Evolutionary conservation across 2,113 vertebrate species (phyloP).

Genomic region (Laterallus jamaicensis): DNA sequence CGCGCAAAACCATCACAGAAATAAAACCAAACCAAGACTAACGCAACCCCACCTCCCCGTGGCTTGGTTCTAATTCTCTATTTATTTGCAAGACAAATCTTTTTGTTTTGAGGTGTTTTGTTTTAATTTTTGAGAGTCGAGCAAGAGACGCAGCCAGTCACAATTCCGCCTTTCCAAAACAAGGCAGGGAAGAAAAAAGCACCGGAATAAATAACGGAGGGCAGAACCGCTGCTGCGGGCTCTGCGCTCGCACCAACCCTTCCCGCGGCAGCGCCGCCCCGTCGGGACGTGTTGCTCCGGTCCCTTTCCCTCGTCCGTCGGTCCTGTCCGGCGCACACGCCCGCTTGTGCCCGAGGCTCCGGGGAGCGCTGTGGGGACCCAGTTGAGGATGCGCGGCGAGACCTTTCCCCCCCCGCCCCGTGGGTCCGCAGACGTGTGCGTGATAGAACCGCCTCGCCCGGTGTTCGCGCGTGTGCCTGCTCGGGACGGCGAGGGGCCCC

Average conservation of each 20-base stretch:
- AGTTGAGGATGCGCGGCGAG: background rate
- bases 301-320: background rate
- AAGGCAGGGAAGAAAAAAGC: background rate
- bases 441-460: background rate
- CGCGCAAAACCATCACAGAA: slow-evolving; percentile 56
- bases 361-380: background rate
- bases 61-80: slow-evolving; percentile 11
- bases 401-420: too few relatives aligned
- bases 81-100: slow-evolving; percentile 47
- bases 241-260: background rate
- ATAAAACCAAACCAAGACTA: slow-evolving; percentile 19
- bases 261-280: background rate
- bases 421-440: background rate
- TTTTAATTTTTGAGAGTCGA: slow-evolving; percentile 31
- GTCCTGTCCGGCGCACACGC: background rate
- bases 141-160: background rate
- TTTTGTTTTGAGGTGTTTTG: slow-evolving; percentile 34
- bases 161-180: background rate
- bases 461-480: background rate
- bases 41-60: background rate
- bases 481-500: background rate
- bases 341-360: background rate
- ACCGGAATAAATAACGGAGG: background rate
- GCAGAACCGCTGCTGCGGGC: background rate
- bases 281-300: background rate